Base-by-base conservation (phyloP, 2,113 vertebrate species). In the human region DNA sequence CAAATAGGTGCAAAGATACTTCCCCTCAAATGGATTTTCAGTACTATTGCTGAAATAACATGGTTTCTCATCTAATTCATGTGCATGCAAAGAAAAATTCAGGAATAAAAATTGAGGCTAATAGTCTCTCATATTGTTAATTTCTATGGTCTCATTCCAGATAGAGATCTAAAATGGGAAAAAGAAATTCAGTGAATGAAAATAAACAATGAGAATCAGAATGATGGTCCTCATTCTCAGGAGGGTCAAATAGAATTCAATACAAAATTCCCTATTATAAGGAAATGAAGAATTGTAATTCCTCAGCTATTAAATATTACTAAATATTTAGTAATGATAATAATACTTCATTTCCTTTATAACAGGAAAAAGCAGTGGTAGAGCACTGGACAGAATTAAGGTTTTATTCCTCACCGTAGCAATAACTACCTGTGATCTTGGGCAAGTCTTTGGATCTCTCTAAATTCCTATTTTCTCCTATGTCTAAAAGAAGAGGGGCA, bases 31-130 rank as follows among this genome's bases (percentile, higher is more conserved):
- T 32, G 79, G 75, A 96, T 38, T 40, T 79, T 93, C 76, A 93
- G 43, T 75, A 81, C 30, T 5, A 59, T 27, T 90, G 45, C 40
- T 76, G 30, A 92, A 94, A 96, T 93, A 72, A 90, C 8, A 72
- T 3, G 7, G 66, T 87, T 92, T 94, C 22, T 79, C 48, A 87
- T 87, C 48, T 96, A 83, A 90, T 79, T 80, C 48, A 64, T 84
- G 81, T 1, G 7, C 43, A 59, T 11, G 0, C 35, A 75, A 80
- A 84, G 32, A 88, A 23, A 13, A 88, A 88, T 30, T 59, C 38
- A 59, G 25, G 9, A 90, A 90, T 93, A 85, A 97, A 89, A 91
- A 73, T 32, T 91, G 76, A 93, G 20, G 48, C 40, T 55, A 90
- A 45, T 6, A 73, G 27, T 87, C 27, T 90, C 55, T 92, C 48